Percentiles rank a stretch among this genome's conserved stretches.
phyloP scores from a whole-genome alignment of 1,140 invertebrate genomes.

The Planococcus citri region DNA sequence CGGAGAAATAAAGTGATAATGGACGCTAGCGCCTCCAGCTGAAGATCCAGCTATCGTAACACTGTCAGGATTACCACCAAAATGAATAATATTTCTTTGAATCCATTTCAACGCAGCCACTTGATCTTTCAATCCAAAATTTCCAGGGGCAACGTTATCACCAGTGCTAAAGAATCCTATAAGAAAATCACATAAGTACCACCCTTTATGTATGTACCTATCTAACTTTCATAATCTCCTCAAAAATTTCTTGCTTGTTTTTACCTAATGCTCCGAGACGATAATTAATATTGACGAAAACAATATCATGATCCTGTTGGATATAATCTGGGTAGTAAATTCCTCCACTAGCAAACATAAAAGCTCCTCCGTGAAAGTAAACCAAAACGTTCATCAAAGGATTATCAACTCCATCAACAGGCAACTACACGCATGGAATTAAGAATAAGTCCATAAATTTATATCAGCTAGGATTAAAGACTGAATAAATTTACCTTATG shows the following conservation, averaged over 20 bases:
- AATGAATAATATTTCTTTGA: slow-evolving; percentile 64
- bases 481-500: neutral
- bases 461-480: neutral
- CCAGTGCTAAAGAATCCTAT: slow-evolving; percentile 29
- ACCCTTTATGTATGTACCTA: too few relatives aligned
- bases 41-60: slow-evolving; percentile 89
- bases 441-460: too few relatives aligned
- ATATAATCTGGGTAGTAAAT: slow-evolving; percentile 36
- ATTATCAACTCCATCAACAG: neutral
- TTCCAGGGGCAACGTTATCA: slow-evolving; percentile 52
- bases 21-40: slow-evolving; percentile 83
- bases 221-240: too few relatives aligned
- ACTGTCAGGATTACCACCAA: slow-evolving; percentile 69
- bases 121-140: slow-evolving; percentile 85
- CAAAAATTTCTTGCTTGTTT: too few relatives aligned
- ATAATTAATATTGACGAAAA: slow-evolving; percentile 50
- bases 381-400: slow-evolving; percentile 34
- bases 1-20: slow-evolving; percentile 75
- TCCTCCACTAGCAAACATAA: slow-evolving; percentile 35
- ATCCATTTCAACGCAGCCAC: slow-evolving; percentile 78
- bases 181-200: too few relatives aligned
- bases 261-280: slow-evolving; percentile 41
- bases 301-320: slow-evolving; percentile 42
- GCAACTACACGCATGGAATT: neutral
- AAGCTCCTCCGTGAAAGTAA: slow-evolving; percentile 40